Conservation (phyloP, 1,140 invertebrate species). For the Stegodyphus mimosarum region DNA sequence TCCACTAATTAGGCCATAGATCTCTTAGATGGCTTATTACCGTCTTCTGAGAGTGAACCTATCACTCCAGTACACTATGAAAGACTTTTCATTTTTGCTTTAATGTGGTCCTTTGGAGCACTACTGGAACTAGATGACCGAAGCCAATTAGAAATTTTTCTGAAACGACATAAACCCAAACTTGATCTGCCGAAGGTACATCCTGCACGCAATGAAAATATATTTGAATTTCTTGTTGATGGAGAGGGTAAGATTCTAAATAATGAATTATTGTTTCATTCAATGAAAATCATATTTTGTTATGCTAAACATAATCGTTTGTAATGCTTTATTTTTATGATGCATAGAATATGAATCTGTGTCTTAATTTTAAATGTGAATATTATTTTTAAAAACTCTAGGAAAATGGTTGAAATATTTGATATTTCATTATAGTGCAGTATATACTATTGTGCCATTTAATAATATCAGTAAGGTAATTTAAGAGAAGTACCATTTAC, state of each 20-base stretch:
- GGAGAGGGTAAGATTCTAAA: constrained; percentile 73
- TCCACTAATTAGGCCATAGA: constrained; percentile 76
- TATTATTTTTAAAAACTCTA: too few species aligned
- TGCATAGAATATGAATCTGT: too few species aligned
- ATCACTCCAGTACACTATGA: constrained; percentile 73
- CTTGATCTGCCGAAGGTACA: constrained; percentile 77
- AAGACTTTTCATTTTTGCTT: constrained; percentile 83
- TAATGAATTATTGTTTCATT: too few species aligned
- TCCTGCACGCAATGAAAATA: constrained; percentile 73
- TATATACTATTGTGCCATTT: too few species aligned
- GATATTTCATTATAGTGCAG: too few species aligned
- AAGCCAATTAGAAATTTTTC: constrained; percentile 80
- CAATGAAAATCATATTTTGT: too few species aligned
- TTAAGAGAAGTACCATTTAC: too few species aligned
- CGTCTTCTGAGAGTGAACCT: constrained; percentile 71
- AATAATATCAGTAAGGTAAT: too few species aligned
- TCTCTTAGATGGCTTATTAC: constrained; percentile 87
- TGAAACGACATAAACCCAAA: constrained; percentile 76
- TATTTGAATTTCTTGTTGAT: constrained; percentile 92
- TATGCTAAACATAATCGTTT: too few species aligned
- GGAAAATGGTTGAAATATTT: too few species aligned
- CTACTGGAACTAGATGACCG: constrained; percentile 87
- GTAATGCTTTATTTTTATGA: too few species aligned
- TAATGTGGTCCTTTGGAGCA: constrained; percentile 91
- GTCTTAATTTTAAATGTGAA: too few species aligned